Percentiles rank a stretch among this genome's conserved stretches.
These are phyloP conservation scores for Micronycteris hirsuta DNA, from an alignment of 2,113 vertebrate species.

Conservation along the genomic window DNA sequence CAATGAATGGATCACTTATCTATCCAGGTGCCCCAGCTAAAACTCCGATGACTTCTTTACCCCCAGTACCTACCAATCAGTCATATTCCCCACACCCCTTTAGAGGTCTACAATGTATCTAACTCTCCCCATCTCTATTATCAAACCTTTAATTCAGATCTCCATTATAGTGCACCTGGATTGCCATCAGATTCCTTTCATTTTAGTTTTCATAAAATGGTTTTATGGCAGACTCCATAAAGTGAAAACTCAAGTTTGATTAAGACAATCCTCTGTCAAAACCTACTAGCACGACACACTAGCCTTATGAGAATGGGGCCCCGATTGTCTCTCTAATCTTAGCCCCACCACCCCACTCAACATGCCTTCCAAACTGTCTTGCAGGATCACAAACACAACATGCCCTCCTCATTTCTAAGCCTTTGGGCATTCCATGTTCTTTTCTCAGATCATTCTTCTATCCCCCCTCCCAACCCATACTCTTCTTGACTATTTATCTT, in stretches of 20 bases:
- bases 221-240: background rate
- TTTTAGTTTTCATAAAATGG: background rate
- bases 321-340: background rate
- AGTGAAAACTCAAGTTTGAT: background rate
- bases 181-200: background rate
- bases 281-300: background rate
- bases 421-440: background rate
- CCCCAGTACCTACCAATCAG: background rate
- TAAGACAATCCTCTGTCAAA: background rate
- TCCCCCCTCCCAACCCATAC: background rate
- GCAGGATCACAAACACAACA: background rate
- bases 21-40: background rate
- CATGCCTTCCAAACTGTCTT: rapidly evolving
- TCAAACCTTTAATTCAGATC: background rate
- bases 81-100: background rate
- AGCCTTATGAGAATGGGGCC: background rate
- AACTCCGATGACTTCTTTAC: background rate
- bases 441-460: background rate
- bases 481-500: background rate
- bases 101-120: background rate
- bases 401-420: background rate
- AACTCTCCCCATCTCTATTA: background rate
- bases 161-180: background rate
- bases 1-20: background rate
- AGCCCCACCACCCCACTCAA: background rate